Conservation (phyloP, 2,113 vertebrate species). For the Hyperopisus bebe region DNA sequence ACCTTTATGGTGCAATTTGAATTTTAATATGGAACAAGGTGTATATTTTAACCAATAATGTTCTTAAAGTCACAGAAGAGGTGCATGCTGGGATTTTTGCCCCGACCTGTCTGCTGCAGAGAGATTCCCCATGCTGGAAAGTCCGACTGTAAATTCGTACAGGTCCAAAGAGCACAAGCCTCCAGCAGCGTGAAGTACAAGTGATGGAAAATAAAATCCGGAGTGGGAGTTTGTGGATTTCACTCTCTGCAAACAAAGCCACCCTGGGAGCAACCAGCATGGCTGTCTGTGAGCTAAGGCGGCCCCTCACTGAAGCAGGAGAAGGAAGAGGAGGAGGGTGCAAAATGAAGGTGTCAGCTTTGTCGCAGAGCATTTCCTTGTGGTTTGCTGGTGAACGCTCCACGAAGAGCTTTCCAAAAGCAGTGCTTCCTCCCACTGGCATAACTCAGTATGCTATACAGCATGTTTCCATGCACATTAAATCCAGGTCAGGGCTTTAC, state of each 20-base stretch:
- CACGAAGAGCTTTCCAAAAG: slow-evolving; percentile 44
- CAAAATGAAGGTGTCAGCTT: slow-evolving; percentile 30
- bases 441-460: slow-evolving; percentile 34
- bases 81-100: not conserved
- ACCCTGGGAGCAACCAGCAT: slow-evolving; percentile 3
- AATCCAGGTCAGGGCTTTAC: slow-evolving; percentile 37
- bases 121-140: not conserved
- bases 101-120: not conserved
- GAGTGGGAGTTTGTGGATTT: not conserved
- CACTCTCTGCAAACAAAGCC: slow-evolving; percentile 8
- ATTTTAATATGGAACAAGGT: not conserved
- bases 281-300: not conserved
- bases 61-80: not conserved
- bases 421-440: slow-evolving; percentile 47
- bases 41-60: not conserved
- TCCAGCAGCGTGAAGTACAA: not conserved
- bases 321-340: not conserved
- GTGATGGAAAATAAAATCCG: not conserved
- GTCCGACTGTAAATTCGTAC: not conserved
- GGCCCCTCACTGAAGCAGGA: not conserved
- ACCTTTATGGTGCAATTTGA: not conserved
- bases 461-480: slow-evolving; percentile 6
- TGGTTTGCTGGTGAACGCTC: slow-evolving; percentile 55
- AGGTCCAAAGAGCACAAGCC: not conserved
- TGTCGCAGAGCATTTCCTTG: slow-evolving; percentile 50